A percentile compares a stretch with the other conserved stretches of the same genome.
Evolutionary conservation across 2,113 vertebrate genomes (phyloP).

Genomic region (Crotalus viridis): DNA sequence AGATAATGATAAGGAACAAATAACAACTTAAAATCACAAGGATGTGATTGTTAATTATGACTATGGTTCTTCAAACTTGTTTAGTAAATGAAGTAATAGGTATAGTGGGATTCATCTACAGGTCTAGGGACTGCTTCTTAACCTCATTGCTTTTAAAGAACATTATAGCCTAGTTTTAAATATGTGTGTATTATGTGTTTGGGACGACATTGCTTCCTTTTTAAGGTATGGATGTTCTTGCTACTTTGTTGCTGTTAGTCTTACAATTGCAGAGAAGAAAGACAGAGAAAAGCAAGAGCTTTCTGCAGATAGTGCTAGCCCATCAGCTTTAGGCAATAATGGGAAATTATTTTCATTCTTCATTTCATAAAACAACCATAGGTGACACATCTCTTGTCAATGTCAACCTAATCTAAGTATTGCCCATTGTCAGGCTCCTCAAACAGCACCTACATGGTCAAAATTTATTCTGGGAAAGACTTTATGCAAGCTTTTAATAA

Average conservation of each 20-base stretch:
- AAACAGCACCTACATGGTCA: slow-evolving; percentile 75
- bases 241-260: background rate
- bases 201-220: background rate
- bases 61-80: background rate
- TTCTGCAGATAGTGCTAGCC: slow-evolving; percentile 64
- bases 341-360: slow-evolving; percentile 73
- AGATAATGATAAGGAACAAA: background rate
- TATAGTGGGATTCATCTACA: background rate
- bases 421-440: slow-evolving; percentile 74
- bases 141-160: background rate
- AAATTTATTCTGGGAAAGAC: slow-evolving; percentile 82
- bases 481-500: slow-evolving; percentile 83
- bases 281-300: slow-evolving; percentile 28
- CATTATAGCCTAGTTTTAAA: background rate
- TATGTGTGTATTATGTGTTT: background rate
- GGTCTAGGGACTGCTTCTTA: background rate
- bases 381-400: slow-evolving; percentile 75
- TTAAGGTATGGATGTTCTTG: background rate
- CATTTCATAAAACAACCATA: slow-evolving; percentile 69
- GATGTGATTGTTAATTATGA: background rate
- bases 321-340: slow-evolving; percentile 70
- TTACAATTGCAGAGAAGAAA: slow-evolving; percentile 30
- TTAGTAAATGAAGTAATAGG: background rate
- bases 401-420: slow-evolving; percentile 78
- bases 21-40: background rate